Conservation (phyloP, 2,888 invertebrate genomes). For the Polyommatus iphigenia region DNA sequence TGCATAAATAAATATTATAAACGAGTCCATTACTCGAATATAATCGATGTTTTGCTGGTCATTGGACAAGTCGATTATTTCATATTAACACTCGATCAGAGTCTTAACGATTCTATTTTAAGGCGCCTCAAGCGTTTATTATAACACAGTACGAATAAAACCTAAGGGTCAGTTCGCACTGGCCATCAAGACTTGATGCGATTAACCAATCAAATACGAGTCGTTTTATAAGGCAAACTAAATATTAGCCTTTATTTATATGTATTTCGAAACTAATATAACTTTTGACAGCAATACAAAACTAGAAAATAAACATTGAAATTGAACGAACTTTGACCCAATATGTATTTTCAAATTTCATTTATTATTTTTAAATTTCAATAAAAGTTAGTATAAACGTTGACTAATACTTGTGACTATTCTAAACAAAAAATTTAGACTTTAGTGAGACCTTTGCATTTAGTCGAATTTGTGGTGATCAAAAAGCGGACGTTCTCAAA, state of each 20-base stretch:
- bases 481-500: too few species aligned
- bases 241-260: not conserved
- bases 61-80: constrained; percentile 48
- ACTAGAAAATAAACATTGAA: too few species aligned
- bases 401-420: too few species aligned
- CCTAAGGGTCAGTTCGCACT: constrained; percentile 26
- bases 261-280: not conserved
- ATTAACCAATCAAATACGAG: not conserved
- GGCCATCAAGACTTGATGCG: not conserved
- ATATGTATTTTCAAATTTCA: too few species aligned
- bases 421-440: too few species aligned
- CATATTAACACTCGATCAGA: constrained; percentile 49
- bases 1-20: constrained; percentile 35
- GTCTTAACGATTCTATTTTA: constrained; percentile 62
- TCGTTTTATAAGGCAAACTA: not conserved
- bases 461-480: too few species aligned
- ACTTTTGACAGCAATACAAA: too few species aligned
- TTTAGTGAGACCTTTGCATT: too few species aligned
- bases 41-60: constrained; percentile 51
- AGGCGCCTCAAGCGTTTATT: constrained; percentile 53
- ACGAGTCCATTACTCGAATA: constrained; percentile 52
- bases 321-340: too few species aligned
- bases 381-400: too few species aligned
- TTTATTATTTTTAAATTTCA: too few species aligned
- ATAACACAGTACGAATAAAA: constrained; percentile 54